Conservation (phyloP, 2,797 vertebrate genomes). For the Onychomys leucogaster region DNA sequence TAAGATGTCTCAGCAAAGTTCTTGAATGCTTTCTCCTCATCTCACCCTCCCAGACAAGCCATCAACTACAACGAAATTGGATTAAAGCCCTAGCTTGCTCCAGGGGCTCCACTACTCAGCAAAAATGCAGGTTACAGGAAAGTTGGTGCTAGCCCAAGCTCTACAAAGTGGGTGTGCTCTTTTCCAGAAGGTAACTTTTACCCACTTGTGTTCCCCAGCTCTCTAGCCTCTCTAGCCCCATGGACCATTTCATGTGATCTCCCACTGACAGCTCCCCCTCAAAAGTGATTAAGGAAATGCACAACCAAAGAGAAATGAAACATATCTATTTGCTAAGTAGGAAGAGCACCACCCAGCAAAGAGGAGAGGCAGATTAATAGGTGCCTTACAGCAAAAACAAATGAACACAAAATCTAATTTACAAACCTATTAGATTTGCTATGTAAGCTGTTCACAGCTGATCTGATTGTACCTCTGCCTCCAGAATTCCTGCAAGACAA, state of each 20-base stretch:
- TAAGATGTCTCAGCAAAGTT: conserved; percentile 52
- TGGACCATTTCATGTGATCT: conserved; percentile 83
- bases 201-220: conserved; percentile 71
- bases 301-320: conserved; percentile 87
- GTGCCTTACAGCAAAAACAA: conserved; percentile 91
- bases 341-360: conserved; percentile 85
- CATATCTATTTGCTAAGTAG: conserved; percentile 87
- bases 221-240: conserved; percentile 73
- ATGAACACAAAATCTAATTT: conserved; percentile 91
- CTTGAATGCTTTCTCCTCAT: not conserved
- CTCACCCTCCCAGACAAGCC: not conserved
- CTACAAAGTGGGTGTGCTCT: conserved; percentile 1
- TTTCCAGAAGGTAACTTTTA: conserved; percentile 46
- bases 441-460: conserved; percentile 91
- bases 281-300: conserved; percentile 85
- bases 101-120: conserved; percentile 23
- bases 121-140: conserved; percentile 35
- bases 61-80: not conserved
- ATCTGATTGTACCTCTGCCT: conserved; percentile 93
- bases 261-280: conserved; percentile 55
- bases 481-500: conserved; percentile 93
- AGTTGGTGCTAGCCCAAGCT: not conserved
- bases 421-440: conserved; percentile 96
- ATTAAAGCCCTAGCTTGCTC: not conserved
- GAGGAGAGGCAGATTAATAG: conserved; percentile 90